Base-by-base conservation (phyloP, 2,797 vertebrate genomes). In the Scolopax rusticola region DNA sequence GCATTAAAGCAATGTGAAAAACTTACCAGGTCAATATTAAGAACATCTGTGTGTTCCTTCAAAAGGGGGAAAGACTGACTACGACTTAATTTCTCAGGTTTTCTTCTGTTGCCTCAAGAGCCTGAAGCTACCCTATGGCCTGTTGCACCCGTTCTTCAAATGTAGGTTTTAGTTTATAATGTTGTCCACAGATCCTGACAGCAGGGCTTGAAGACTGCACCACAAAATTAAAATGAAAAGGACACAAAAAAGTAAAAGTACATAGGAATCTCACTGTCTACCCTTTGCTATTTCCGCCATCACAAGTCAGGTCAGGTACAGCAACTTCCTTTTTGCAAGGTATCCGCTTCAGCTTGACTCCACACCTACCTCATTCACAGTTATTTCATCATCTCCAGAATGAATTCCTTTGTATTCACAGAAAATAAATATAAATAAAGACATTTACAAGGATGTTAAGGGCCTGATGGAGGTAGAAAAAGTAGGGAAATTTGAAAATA, bases 141-240 rank as follows among this genome's bases (percentile, higher is more conserved):
- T 61, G 36, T 27, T 87, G 36, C 45, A 59, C 25, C 50, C 54
- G 36, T 89, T 92, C 84, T 61, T 84, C 41, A 70, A 92, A 68
- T 17, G 11, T 61, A 93, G 17, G 63, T 88, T 79, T 95, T 68
- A 93, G 82, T 89, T 95, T 94, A 81, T 82, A 59, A 71, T 91
- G 79, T 23, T 90, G 33, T 84, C 82, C 53, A 94, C 19, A 38
- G 30, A 32, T 54, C 30, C 24, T 84, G 81, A 87, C n/a, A 73
- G 47, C 28, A 79, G 30, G 56, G n/a, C 57, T 80, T 77, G 36
- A 18, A 88, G 73, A 89, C n/a, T 86, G 21, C 45, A 84, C 80
- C 36, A 36, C 50, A 91, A 77, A 91, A 61, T 94, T 93, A 96
- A 97, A 95, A 54, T 32, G 36, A 75, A 79, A 93, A 87, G 69